Percentiles rank a stretch among this genome's conserved stretches.
Evolutionary conservation across 1,140 invertebrate genomes (phyloP).

Genomic region (Antheraea mylitta): DNA sequence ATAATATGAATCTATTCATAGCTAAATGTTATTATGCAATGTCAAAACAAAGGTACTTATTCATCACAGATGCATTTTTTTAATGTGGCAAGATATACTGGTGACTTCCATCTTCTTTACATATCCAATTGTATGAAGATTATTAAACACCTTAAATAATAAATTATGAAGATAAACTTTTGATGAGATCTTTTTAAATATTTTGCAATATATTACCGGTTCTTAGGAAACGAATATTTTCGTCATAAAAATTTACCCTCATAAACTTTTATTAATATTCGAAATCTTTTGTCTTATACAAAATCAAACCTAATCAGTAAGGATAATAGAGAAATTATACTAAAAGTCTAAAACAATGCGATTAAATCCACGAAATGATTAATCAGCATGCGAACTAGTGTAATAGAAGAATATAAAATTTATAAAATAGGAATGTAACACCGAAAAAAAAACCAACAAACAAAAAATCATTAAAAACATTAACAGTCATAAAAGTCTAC

Average conservation of each 20-base stretch:
- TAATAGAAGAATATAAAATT: constrained; percentile 28
- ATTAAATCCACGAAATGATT: constrained; percentile 31
- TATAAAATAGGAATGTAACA: constrained; percentile 43
- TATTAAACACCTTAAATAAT: neutral
- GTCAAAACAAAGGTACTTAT: constrained; percentile 34
- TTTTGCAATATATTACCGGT: neutral
- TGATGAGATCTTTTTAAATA: neutral
- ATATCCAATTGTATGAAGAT: no score
- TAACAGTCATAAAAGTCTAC: constrained; percentile 33
- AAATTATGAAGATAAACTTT: neutral
- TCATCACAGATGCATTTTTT: constrained; percentile 65
- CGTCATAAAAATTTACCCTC: constrained; percentile 41
- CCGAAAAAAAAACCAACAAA: constrained; percentile 29
- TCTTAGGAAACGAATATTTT: neutral
- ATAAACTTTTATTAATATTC: constrained; percentile 26
- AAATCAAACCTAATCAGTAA: neutral
- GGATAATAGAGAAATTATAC: neutral
- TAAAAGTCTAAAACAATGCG: constrained; percentile 9
- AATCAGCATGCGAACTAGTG: constrained; percentile 48
- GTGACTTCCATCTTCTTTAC: neutral
- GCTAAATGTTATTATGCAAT: constrained; percentile 32
- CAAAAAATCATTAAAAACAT: constrained; percentile 11
- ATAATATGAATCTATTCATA: neutral
- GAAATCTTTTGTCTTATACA: constrained; percentile 10
- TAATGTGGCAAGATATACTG: constrained; percentile 44